Evolutionary conservation across 1,140 invertebrate genomes (phyloP).

Genomic region (Drosophila asahinai): DNA sequence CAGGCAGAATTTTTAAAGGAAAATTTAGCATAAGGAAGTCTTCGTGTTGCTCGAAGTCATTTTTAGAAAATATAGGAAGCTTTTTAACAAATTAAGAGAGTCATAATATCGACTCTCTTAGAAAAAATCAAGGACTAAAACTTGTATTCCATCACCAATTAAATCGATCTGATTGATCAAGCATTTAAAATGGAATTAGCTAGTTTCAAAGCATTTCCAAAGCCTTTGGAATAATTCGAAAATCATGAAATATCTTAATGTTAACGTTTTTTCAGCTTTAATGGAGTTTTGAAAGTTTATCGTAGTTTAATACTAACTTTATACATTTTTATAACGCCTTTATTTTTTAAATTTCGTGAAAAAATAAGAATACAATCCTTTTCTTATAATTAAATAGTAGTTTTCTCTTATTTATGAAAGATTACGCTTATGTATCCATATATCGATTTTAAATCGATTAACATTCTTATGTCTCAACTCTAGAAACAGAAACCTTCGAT

Average conservation of each 20-base stretch:
- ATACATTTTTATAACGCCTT: too few relatives aligned
- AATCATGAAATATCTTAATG: too few relatives aligned
- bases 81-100: background rate
- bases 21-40: constrained; percentile 19
- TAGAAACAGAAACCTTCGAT: too few relatives aligned
- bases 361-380: background rate
- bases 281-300: too few relatives aligned
- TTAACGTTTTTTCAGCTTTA: too few relatives aligned
- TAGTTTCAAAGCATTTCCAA: background rate
- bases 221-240: too few relatives aligned
- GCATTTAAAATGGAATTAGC: too few relatives aligned
- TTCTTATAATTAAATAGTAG: background rate
- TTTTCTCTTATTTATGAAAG: background rate
- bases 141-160: background rate
- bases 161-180: background rate
- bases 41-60: constrained; percentile 22
- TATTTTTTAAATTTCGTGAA: too few relatives aligned
- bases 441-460: constrained; percentile 1
- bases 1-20: constrained; percentile 18
- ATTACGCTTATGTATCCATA: background rate
- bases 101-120: background rate
- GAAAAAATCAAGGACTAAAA: background rate
- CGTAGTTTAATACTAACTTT: too few relatives aligned
- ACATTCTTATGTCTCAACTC: background rate
- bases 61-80: background rate